A percentile compares a stretch with the other conserved stretches of the same genome.
These are phyloP conservation scores for Macrobrachium nipponense DNA, from an alignment of 1,140 invertebrate species.

Conservation along the genomic window DNA sequence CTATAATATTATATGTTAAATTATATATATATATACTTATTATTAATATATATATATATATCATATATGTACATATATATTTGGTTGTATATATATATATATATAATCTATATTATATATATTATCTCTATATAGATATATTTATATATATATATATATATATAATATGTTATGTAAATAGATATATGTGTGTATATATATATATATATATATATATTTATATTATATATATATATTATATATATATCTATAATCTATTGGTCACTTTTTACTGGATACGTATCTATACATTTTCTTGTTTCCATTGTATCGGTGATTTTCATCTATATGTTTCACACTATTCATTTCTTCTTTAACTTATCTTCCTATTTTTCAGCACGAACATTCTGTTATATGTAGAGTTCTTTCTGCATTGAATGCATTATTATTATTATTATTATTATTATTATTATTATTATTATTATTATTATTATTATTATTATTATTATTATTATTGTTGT, in stretches of 20 bases:
- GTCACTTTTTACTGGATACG: too few species aligned
- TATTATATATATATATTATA: conserved; percentile 27
- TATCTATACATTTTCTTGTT: not conserved
- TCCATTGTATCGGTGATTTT: not conserved
- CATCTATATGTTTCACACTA: too few species aligned
- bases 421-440: not conserved
- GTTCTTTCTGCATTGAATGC: too few species aligned
- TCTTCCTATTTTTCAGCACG: too few species aligned
- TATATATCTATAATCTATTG: not conserved
- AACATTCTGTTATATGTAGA: too few species aligned
- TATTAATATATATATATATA: not conserved
- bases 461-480: too few species aligned
- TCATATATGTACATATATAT: conserved; percentile 9
- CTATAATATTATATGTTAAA: not conserved
- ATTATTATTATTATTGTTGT: too few species aligned
- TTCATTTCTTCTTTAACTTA: too few species aligned
- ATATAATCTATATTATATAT: not conserved
- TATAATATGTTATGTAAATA: not conserved
- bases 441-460: too few species aligned
- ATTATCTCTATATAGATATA: not conserved
- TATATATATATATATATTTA: conserved; percentile 31
- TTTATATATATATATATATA: not conserved
- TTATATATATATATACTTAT: not conserved
- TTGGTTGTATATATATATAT: not conserved
- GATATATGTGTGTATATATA: conserved; percentile 20